Evolutionary conservation across 2,113 vertebrate genomes (phyloP).

Genomic region (Colius striatus): DNA sequence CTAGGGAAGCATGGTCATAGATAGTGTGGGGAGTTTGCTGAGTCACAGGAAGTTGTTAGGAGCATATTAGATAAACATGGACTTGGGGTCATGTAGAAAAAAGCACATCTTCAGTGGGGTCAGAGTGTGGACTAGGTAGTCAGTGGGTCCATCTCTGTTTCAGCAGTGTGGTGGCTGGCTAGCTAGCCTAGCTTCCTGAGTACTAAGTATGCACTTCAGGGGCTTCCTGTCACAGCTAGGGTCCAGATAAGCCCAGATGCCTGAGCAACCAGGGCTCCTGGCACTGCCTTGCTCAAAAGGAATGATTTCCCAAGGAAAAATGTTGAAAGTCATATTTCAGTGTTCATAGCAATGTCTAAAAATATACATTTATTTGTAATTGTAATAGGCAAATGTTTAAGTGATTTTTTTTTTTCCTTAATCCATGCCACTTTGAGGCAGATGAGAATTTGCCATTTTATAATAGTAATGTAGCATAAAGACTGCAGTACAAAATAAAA

Average conservation of each 20-base stretch:
- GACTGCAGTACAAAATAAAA: background rate
- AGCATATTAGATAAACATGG: background rate
- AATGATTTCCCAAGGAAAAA: background rate
- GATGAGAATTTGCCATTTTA: background rate
- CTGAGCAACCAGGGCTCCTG: background rate
- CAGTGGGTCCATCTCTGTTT: background rate
- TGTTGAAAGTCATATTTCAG: background rate
- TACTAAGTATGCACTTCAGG: background rate
- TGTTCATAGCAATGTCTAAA: background rate
- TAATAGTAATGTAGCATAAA: background rate
- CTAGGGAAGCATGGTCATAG: background rate
- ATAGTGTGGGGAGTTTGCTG: rapidly evolving
- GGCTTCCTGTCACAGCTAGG: rapidly evolving
- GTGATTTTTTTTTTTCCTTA: background rate
- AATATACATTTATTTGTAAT: background rate
- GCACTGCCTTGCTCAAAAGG: background rate
- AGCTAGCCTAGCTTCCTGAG: background rate
- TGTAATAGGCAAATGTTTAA: background rate
- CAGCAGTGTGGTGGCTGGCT: background rate
- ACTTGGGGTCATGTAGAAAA: background rate
- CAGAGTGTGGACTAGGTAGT: background rate
- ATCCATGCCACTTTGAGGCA: background rate
- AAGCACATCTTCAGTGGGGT: background rate
- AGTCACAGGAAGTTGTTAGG: background rate
- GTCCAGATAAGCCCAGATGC: background rate